Percentiles rank a stretch among this genome's conserved stretches.
These are phyloP conservation scores for Saccopteryx leptura DNA, from an alignment of 2,113 vertebrate species.

Conservation along the genomic window DNA sequence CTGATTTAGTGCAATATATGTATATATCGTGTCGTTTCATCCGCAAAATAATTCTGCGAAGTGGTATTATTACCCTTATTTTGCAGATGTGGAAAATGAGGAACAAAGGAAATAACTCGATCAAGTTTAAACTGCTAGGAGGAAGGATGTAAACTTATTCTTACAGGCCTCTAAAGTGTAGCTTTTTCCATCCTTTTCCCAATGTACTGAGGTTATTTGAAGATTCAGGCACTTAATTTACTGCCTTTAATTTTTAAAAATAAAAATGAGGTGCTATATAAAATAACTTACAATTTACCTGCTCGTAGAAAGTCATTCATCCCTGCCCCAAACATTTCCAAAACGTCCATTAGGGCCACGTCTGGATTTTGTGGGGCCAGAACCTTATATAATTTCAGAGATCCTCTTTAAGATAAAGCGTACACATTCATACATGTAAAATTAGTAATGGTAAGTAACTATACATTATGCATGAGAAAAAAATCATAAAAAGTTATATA, in stretches of 20 bases:
- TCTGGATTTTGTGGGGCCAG: background rate
- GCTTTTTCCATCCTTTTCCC: background rate
- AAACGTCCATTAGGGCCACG: background rate
- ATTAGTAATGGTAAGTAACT: background rate
- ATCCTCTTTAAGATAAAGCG: conserved; percentile 27
- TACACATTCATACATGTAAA: background rate
- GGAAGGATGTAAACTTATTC: background rate
- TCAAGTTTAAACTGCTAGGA: background rate
- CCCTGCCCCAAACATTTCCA: background rate
- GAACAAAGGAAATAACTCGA: background rate
- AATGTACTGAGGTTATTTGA: background rate
- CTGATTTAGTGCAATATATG: background rate
- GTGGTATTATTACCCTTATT: background rate
- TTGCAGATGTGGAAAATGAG: conserved; percentile 33
- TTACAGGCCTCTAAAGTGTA: background rate
- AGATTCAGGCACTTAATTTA: conserved; percentile 9
- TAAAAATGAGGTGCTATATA: background rate
- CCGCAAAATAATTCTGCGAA: background rate
- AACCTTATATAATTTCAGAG: background rate
- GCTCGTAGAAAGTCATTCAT: background rate
- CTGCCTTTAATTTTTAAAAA: background rate
- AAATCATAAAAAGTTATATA: background rate
- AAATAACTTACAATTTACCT: background rate
- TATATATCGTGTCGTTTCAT: background rate
- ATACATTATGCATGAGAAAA: background rate